Evolutionary conservation across 1,140 invertebrate genomes (phyloP), one percentile per base, ranked within the genome.

Genomic region (Sycobia sp.): DNA sequence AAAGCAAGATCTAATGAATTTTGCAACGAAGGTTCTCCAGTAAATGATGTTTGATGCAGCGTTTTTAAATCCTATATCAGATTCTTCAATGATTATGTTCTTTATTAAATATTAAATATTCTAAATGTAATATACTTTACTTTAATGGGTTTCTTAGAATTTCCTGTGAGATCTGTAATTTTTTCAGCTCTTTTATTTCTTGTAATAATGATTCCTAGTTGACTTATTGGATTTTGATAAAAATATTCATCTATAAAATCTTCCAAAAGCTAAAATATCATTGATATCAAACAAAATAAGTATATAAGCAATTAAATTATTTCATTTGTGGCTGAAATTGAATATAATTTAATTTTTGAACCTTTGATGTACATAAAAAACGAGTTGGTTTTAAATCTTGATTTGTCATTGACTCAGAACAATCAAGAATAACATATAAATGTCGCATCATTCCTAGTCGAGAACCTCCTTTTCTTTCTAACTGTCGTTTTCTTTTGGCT

Each of bases 221-320:
- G 97, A 79, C 95, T 96, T 50, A 99, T 95, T 38, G 97, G 97
- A 84, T 99, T 99, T 82, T 98, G 94, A 81, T 99, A 96, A 81
- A 99, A 97, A 77, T 93, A 99, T 81, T 98, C 95, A 69, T 96
- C 92, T 56, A 99, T 89, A 79, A 98, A 99, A 66, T 89, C 88
- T 83, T 98, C 93, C 51, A 98, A 75, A 23, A 97, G 82, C 93
- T 97, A 75, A 66, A 83, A 79, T 66, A n/a, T n/a, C 29, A 7
- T 16, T 32, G 23, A 23, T 36, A 22, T 56, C 8, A 11, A 29
- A 66, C 53, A 29, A 51, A 39, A 25, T 69, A 69, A 55, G 61
- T 49, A 55, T 54, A 32, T 29, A 50, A 55, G 13, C 54, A 56
- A 57, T n/a, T 55, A 50, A 23, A 51, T 50, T 9, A 27, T 53